These are phyloP conservation scores for Sericinus montela DNA, from an alignment of 2,888 invertebrate genomes.

Conservation along the genomic window DNA sequence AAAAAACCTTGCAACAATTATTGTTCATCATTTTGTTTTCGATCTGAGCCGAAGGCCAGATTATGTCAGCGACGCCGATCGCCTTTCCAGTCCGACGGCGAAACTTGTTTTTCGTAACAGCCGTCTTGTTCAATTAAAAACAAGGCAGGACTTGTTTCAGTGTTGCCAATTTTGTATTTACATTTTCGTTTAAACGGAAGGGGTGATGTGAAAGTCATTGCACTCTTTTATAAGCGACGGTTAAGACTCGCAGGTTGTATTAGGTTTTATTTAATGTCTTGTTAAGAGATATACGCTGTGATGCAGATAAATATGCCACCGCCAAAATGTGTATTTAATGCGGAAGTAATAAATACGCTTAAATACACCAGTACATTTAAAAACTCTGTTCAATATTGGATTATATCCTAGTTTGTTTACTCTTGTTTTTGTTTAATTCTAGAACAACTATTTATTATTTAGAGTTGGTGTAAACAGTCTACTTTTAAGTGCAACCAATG, in stretches of 20 bases:
- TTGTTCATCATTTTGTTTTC: constrained; percentile 26
- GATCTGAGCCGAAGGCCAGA: constrained; percentile 36
- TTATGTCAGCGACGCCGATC: constrained; percentile 46
- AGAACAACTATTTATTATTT: too few relatives aligned
- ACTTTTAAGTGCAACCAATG: too few relatives aligned
- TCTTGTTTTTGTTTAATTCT: too few relatives aligned
- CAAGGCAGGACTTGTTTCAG: constrained; percentile 26
- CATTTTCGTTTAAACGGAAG: constrained; percentile 1
- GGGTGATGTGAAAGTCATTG: background rate
- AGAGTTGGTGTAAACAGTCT: too few relatives aligned
- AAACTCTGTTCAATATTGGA: too few relatives aligned
- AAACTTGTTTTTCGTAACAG: constrained; percentile 42
- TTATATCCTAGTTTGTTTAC: too few relatives aligned
- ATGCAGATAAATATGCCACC: background rate
- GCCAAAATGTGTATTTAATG: background rate
- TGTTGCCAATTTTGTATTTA: constrained; percentile 9
- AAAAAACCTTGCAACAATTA: constrained; percentile 32
- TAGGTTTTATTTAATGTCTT: too few relatives aligned
- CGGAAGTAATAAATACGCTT: background rate
- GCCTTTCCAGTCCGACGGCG: constrained; percentile 35
- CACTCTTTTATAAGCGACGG: too few relatives aligned
- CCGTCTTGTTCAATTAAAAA: constrained; percentile 25
- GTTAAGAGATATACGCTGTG: too few relatives aligned
- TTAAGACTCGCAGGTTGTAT: too few relatives aligned
- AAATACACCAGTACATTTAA: too few relatives aligned